Percentiles rank a stretch among this genome's conserved stretches.
Evolutionary conservation across 2,113 vertebrate genomes (phyloP).

Genomic region (Hippocampus comes): DNA sequence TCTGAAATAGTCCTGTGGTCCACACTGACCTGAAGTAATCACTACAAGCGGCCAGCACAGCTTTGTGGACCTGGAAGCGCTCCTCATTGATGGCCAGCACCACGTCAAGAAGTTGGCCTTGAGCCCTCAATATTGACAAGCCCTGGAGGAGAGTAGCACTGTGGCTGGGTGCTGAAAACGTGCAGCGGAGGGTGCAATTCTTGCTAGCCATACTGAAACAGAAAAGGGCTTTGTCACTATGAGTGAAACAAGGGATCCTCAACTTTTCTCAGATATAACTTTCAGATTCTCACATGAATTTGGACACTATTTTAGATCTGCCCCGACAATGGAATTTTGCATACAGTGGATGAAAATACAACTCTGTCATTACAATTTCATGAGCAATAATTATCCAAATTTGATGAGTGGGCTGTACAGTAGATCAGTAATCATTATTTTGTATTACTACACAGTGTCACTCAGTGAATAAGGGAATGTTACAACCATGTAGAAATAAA

Average conservation of each 20-base stretch:
- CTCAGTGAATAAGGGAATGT: background rate
- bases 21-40: conserved; percentile 92
- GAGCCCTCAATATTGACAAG: conserved; percentile 83
- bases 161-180: conserved; percentile 91
- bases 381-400: background rate
- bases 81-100: conserved; percentile 88
- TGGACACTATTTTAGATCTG: background rate
- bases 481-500: background rate
- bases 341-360: background rate
- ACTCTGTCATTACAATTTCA: background rate
- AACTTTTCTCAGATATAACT: background rate
- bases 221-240: conserved; percentile 41
- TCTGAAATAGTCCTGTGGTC: conserved; percentile 13
- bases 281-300: background rate
- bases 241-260: conserved; percentile 19
- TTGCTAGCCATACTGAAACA: conserved; percentile 88
- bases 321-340: background rate
- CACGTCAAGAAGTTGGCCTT: conserved; percentile 92
- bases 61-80: conserved; percentile 92
- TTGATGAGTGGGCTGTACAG: background rate
- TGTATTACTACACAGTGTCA: background rate
- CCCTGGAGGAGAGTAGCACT: conserved; percentile 89
- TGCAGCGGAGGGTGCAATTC: conserved; percentile 86
- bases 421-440: background rate
- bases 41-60: conserved; percentile 95